Evolutionary conservation across 2,113 vertebrate genomes (phyloP).

Genomic region (Varanus salvator): DNA sequence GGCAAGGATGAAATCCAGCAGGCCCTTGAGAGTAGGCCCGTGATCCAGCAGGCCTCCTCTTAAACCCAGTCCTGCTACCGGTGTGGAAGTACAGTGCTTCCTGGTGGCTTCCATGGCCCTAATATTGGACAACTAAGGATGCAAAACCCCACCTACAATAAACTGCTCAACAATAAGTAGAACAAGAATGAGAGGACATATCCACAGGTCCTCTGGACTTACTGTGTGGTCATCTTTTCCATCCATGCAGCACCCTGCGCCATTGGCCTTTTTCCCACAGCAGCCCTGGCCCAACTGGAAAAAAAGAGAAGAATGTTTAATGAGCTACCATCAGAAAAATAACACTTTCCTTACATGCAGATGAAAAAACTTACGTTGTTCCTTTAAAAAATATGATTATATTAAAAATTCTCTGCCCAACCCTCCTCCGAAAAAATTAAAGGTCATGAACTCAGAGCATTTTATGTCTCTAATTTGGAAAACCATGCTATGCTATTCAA

Average conservation of each 20-base stretch:
- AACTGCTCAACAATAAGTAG: too few species aligned
- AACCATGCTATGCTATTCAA: too few species aligned
- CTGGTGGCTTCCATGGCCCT: neutral
- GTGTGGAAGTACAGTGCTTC: neutral
- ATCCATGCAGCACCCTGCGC: constrained; percentile 75
- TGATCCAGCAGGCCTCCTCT: too few species aligned
- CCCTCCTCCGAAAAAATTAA: neutral
- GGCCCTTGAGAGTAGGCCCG: too few species aligned
- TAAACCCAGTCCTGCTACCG: neutral
- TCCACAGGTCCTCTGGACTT: constrained; percentile 19
- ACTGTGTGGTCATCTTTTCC: constrained; percentile 65
- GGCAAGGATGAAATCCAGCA: too few species aligned
- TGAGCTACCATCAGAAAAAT: neutral
- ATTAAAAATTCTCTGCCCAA: neutral
- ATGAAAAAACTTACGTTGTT: neutral
- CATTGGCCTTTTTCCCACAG: constrained; percentile 71
- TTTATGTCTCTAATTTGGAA: too few species aligned
- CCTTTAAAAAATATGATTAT: neutral
- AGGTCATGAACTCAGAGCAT: neutral
- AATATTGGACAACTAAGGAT: neutral
- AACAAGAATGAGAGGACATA: constrained; percentile 8
- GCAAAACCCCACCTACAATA: neutral
- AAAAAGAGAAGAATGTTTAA: neutral
- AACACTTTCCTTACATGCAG: neutral
- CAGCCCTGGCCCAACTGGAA: constrained; percentile 72